Conservation (phyloP, 1,140 invertebrate genomes). For the Archivesica marissinica region DNA sequence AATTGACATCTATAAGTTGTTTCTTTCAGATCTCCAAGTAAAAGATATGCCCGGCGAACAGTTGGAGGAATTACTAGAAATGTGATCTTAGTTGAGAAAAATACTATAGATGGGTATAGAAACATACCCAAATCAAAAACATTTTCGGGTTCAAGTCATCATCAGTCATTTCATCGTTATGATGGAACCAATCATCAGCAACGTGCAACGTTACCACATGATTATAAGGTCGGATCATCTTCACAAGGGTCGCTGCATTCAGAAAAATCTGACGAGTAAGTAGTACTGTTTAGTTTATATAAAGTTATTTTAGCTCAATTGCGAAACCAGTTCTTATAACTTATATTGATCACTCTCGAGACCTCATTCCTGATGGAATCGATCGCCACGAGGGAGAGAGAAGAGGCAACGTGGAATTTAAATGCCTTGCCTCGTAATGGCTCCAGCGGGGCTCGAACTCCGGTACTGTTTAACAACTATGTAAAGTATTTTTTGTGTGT, state of each 20-base stretch:
- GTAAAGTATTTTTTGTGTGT: too few species aligned
- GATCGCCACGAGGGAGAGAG: too few species aligned
- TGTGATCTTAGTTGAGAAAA: conserved; percentile 85
- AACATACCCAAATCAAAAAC: conserved; percentile 81
- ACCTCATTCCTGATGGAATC: too few species aligned
- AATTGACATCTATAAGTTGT: background rate
- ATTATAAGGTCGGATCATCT: conserved; percentile 75
- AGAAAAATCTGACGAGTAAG: conserved; percentile 80
- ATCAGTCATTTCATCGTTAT: conserved; percentile 74
- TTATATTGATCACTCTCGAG: too few species aligned
- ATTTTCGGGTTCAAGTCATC: conserved; percentile 70
- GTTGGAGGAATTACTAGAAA: conserved; percentile 82
- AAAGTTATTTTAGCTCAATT: too few species aligned
- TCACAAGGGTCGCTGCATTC: conserved; percentile 71
- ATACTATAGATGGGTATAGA: conserved; percentile 80
- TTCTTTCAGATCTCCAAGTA: conserved; percentile 87
- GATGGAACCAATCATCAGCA: conserved; percentile 74
- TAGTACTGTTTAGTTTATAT: too few species aligned
- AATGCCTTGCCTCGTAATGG: too few species aligned
- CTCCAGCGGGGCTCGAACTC: too few species aligned
- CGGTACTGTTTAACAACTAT: too few species aligned
- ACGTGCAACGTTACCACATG: conserved; percentile 78
- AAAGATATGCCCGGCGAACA: conserved; percentile 86
- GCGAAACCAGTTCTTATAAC: too few species aligned
- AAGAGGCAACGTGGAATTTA: too few species aligned